Percentiles rank a stretch among this genome's conserved stretches.
Conservation (phyloP, 2,888 invertebrate species). For the Lasioglossum vierecki region DNA sequence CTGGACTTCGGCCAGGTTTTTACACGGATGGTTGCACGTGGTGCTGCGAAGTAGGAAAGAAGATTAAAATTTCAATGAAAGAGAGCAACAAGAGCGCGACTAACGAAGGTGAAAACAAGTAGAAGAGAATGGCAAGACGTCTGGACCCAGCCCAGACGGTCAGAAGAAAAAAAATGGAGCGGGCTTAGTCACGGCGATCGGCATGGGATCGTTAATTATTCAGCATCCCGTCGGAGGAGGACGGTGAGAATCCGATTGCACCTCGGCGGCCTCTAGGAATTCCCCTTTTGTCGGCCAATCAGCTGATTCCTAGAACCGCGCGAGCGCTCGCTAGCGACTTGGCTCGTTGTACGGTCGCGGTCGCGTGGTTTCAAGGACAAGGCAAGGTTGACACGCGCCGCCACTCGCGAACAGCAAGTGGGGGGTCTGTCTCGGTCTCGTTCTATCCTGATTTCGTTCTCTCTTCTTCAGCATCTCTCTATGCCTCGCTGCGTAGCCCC, state of each 20-base stretch:
- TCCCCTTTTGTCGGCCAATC: conserved; percentile 62
- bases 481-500: conserved; percentile 35
- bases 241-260: conserved; percentile 31
- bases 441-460: conserved; percentile 37
- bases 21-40: not conserved
- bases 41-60: not conserved
- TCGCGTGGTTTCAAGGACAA: conserved; percentile 84
- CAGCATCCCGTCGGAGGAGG: not conserved
- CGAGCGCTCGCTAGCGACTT: conserved; percentile 60
- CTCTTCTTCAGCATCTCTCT: conserved; percentile 46
- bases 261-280: conserved; percentile 47
- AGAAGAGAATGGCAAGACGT: not conserved
- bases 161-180: not conserved
- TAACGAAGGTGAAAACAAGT: not conserved
- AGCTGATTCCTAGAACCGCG: conserved; percentile 71
- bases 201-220: conserved; percentile 24
- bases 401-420: conserved; percentile 71
- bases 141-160: not conserved
- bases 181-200: conserved; percentile 7
- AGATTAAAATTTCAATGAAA: not conserved
- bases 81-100: not conserved
- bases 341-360: conserved; percentile 77
- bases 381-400: conserved; percentile 84
- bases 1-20: not conserved
- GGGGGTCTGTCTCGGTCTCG: conserved; percentile 62